These are phyloP conservation scores for Calephelis perditalis DNA, from an alignment of 2,888 invertebrate species.

Conservation along the genomic window DNA sequence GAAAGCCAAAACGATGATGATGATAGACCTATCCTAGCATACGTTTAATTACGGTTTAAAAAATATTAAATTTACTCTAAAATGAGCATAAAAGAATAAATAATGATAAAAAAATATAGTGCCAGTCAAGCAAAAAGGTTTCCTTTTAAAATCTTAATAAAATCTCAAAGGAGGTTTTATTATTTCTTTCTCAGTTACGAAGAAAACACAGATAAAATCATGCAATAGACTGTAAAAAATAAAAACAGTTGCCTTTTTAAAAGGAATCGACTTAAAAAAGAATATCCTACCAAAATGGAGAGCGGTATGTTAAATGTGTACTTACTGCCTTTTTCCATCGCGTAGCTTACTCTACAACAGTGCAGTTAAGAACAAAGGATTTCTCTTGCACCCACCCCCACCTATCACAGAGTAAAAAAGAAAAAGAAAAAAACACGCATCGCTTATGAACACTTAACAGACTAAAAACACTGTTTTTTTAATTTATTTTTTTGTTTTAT, in stretches of 20 bases:
- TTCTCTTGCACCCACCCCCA: slow-evolving; percentile 28
- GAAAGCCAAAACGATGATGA: too few relatives aligned
- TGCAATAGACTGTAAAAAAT: neutral
- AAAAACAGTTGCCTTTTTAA: slow-evolving; percentile 7
- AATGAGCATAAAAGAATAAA: too few relatives aligned
- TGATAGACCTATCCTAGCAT: too few relatives aligned
- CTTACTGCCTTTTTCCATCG: slow-evolving; percentile 45
- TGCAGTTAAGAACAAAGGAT: slow-evolving; percentile 53
- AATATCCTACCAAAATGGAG: slow-evolving; percentile 35
- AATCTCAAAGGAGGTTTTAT: slow-evolving; percentile 2
- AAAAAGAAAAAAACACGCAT: slow-evolving; percentile 23
- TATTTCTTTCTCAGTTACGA: neutral
- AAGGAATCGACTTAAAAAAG: slow-evolving; percentile 9
- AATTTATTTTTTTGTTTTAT: slow-evolving; percentile 11
- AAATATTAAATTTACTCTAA: too few relatives aligned
- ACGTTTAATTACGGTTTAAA: too few relatives aligned
- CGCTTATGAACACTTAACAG: slow-evolving; percentile 22
- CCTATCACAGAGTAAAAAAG: slow-evolving; percentile 28
- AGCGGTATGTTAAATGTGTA: slow-evolving; percentile 32
- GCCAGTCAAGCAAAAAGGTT: neutral
- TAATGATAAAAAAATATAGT: too few relatives aligned
- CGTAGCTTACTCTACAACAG: slow-evolving; percentile 30
- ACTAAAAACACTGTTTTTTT: slow-evolving; percentile 16
- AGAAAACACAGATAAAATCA: neutral
- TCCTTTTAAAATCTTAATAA: neutral